phyloP scores from a whole-genome alignment of 2,113 vertebrate genomes.

The Osmerus mordax region DNA sequence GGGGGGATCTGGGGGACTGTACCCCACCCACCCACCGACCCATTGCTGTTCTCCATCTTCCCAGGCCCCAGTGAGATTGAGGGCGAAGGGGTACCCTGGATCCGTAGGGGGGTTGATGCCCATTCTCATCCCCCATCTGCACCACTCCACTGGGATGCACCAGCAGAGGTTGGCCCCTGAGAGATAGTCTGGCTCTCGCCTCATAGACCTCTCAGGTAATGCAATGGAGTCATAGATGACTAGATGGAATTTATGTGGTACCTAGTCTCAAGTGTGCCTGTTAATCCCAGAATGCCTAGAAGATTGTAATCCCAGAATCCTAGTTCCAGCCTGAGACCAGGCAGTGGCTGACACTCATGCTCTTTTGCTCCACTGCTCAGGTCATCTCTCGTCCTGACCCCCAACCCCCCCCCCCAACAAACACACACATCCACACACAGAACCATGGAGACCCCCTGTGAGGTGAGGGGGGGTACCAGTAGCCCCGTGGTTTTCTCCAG shows the following conservation, averaged over 20 bases:
- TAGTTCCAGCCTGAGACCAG: no score
- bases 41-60: conserved; percentile 23
- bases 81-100: conserved; percentile 52
- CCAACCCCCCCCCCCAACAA: neutral
- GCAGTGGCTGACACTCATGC: no score
- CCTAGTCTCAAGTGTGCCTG: no score
- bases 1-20: conserved; percentile 58
- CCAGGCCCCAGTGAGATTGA: conserved; percentile 51
- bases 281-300: no score
- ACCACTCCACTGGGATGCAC: conserved; percentile 34
- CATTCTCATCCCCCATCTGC: conserved; percentile 48
- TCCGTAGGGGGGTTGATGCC: conserved; percentile 43
- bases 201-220: neutral
- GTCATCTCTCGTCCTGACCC: neutral
- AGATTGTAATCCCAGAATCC: no score
- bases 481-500: conserved; percentile 53
- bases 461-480: conserved; percentile 61
- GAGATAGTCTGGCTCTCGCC: neutral
- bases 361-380: no score
- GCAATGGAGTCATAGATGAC: conserved; percentile 19
- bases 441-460: conserved; percentile 49
- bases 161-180: conserved; percentile 6
- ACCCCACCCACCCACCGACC: conserved; percentile 32
- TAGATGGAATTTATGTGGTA: conserved; percentile 23
- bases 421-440: conserved; percentile 50